Conservation (phyloP, 2,888 invertebrate genomes). For the Leucophora obtusa region DNA sequence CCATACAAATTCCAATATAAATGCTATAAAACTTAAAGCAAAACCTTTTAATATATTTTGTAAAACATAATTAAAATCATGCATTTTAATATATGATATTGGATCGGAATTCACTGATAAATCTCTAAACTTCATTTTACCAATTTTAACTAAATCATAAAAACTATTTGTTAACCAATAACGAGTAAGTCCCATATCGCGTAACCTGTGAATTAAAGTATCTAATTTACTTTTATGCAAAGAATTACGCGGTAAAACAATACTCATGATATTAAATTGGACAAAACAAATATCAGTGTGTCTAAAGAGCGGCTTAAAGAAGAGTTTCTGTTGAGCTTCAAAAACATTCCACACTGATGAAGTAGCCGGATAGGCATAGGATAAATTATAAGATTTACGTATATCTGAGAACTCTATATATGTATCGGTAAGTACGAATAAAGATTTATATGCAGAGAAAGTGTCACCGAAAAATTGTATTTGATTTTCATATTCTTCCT, state of each 20-base stretch:
- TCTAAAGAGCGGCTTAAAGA: slow-evolving; percentile 59
- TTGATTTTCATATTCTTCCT: slow-evolving; percentile 40
- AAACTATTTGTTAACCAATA: slow-evolving; percentile 52
- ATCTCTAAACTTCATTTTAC: slow-evolving; percentile 48
- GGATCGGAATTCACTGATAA: neutral
- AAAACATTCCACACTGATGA: slow-evolving; percentile 62
- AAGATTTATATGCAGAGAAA: slow-evolving; percentile 36
- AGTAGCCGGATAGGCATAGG: slow-evolving; percentile 65
- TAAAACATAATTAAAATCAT: slow-evolving; percentile 47
- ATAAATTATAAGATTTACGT: slow-evolving; percentile 55
- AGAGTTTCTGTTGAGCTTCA: slow-evolving; percentile 59
- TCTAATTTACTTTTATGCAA: slow-evolving; percentile 60
- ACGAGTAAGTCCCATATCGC: slow-evolving; percentile 41
- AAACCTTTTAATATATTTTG: slow-evolving; percentile 25
- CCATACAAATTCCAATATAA: slow-evolving; percentile 46
- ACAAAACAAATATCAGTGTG: slow-evolving; percentile 60
- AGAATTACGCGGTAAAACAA: slow-evolving; percentile 62
- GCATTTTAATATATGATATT: slow-evolving; percentile 18
- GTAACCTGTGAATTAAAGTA: slow-evolving; percentile 32
- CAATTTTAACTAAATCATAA: slow-evolving; percentile 55
- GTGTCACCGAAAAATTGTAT: too few relatives aligned
- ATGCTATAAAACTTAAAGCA: slow-evolving; percentile 18
- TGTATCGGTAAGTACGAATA: slow-evolving; percentile 57
- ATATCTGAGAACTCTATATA: slow-evolving; percentile 57
- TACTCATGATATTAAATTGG: slow-evolving; percentile 49